These are phyloP conservation scores for Micromussa lordhowensis DNA, from an alignment of 92 coral and sea anemone genomes.

Conservation along the genomic window DNA sequence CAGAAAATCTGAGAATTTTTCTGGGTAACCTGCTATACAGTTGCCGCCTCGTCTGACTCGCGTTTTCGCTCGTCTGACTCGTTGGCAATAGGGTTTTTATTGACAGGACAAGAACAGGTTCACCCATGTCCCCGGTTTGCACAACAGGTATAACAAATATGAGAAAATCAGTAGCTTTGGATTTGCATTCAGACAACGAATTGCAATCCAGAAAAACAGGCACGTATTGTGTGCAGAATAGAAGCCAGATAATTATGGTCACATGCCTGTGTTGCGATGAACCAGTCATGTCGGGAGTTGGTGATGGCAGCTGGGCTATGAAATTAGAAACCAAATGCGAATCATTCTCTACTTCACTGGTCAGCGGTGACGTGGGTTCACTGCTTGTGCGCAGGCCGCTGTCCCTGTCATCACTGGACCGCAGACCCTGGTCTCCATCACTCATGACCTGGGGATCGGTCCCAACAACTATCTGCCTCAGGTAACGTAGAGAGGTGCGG, in stretches of 20 bases:
- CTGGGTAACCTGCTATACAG: too few species aligned
- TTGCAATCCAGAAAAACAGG: too few species aligned
- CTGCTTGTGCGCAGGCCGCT: constrained; percentile 70
- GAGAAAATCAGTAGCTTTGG: too few species aligned
- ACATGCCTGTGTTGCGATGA: constrained; percentile 29
- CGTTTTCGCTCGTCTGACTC: too few species aligned
- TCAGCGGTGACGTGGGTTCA: constrained; percentile 33
- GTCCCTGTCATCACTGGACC: constrained; percentile 59
- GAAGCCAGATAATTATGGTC: neutral
- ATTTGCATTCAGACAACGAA: too few species aligned
- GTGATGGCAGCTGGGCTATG: neutral
- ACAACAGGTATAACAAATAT: too few species aligned
- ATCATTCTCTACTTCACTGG: constrained; percentile 46
- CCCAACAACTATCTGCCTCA: constrained; percentile 12
- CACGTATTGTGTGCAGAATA: too few species aligned
- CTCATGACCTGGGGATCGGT: neutral
- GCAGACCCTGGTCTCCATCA: constrained; percentile 15
- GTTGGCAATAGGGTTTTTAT: too few species aligned
- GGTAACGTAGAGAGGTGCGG: constrained; percentile 51
- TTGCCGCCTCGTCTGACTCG: too few species aligned
- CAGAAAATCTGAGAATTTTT: too few species aligned
- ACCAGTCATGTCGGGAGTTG: neutral
- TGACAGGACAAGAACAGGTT: too few species aligned
- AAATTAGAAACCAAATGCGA: neutral
- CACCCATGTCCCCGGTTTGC: too few species aligned